Base-by-base conservation (phyloP, 2,797 vertebrate genomes). In the Gadopsis bispinosus region DNA sequence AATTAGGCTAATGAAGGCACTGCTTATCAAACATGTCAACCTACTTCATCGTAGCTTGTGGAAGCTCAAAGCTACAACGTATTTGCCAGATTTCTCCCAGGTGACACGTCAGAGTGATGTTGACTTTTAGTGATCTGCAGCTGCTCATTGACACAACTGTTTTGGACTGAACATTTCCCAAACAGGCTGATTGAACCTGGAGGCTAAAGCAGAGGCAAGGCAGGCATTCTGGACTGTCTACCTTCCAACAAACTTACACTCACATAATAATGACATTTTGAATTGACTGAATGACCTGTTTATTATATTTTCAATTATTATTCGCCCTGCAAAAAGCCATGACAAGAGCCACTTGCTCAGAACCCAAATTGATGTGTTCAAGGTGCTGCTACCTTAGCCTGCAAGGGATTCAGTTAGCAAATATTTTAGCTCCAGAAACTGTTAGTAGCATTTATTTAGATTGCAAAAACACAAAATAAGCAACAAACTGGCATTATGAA, bases 21-120 rank as follows among this genome's bases (percentile, higher is more conserved):
- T 12, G 4, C 56, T 64, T 41, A 58, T 87, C 60, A 81, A 54
- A 80, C 51, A 69, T 66, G 73, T 69, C 75, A 76, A n/a, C 22
- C 19, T 35, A 16, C 43, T 19, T 41, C 9, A 39, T 37, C 37
- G 10, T 39, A 69, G 64, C n/a, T 53, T 43, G 37, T 9, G 45
- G 64, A 59, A 5, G 60, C 62, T 77, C 17, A 20, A 9, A 74
- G 77, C 60, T 65, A 17, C 58, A 33, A 48, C 43, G 41, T 59
- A 22, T 53, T 66, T 73, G 20, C 26, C 19, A 29, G 7, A 51
- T 64, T 26, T 60, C 1, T 39, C 17, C 7, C 63, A 75, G 77
- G 47, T 78, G 45, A 59, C 1, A 33, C 3, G 33, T 59, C 58
- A 37, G n/a, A 59, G 50, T 66, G 80, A 87, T 60, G 65, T 20